Evolutionary conservation across 2,888 invertebrate species (phyloP).

Genomic region (Plagiodera versicolora): DNA sequence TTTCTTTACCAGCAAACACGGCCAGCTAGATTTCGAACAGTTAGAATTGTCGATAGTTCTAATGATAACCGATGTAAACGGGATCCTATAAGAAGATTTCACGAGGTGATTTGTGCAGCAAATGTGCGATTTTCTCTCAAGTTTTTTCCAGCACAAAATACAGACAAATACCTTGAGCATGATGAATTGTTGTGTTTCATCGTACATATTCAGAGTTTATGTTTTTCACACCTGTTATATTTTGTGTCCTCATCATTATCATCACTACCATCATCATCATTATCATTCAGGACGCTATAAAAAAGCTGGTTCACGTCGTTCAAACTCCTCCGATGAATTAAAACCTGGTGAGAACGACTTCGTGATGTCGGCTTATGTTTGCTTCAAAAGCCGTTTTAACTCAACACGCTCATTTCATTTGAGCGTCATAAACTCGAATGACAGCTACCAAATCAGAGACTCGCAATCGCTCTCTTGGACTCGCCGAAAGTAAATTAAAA

Average conservation of each 20-base stretch:
- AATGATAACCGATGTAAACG: slow-evolving; percentile 11
- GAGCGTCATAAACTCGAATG: slow-evolving; percentile 20
- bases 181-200: no score
- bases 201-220: no score
- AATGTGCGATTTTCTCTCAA: not conserved
- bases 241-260: no score
- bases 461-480: slow-evolving; percentile 9
- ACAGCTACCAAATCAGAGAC: slow-evolving; percentile 22
- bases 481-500: slow-evolving; percentile 18
- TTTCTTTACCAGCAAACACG: slow-evolving; percentile 15
- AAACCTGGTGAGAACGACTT: slow-evolving; percentile 1
- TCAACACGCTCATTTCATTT: slow-evolving; percentile 15
- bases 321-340: not conserved
- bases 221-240: no score
- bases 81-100: slow-evolving; percentile 7
- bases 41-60: slow-evolving; percentile 14
- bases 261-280: no score
- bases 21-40: slow-evolving; percentile 12
- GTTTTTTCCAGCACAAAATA: no score
- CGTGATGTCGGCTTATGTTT: slow-evolving; percentile 4
- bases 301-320: not conserved
- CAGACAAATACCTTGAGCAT: no score
- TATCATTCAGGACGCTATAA: not conserved
- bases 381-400: not conserved
- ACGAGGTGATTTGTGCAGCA: not conserved